These are phyloP conservation scores for Sitta europaea DNA, from an alignment of 2,113 vertebrate genomes.

Conservation along the genomic window DNA sequence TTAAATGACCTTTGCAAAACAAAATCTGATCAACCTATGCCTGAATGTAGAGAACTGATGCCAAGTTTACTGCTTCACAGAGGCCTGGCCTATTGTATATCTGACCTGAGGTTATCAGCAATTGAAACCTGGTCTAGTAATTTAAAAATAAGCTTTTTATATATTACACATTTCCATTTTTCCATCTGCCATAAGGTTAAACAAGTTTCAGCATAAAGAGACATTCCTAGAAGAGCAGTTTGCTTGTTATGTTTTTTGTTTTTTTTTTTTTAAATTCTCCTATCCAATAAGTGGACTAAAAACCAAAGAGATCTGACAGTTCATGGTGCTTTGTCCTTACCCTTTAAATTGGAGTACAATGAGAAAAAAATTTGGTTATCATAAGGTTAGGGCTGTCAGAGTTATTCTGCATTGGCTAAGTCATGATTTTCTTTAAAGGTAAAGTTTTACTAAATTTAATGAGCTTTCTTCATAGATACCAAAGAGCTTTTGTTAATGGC, in stretches of 20 bases:
- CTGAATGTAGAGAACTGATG: background rate
- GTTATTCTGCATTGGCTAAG: background rate
- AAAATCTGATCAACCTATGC: background rate
- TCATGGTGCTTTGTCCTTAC: background rate
- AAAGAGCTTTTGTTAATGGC: background rate
- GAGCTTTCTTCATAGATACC: background rate
- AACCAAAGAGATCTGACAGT: background rate
- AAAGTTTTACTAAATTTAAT: background rate
- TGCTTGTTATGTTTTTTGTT: background rate
- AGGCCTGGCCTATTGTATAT: constrained; percentile 19
- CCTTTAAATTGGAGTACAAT: background rate
- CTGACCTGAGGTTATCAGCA: constrained; percentile 16
- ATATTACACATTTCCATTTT: background rate
- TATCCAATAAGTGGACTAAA: background rate
- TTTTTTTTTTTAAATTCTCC: background rate
- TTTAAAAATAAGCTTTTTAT: constrained; percentile 48
- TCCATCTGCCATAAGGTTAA: background rate
- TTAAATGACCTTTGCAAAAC: constrained; percentile 55
- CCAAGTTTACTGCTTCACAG: constrained; percentile 10
- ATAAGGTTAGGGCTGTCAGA: background rate
- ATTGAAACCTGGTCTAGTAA: constrained; percentile 17
- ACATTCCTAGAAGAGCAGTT: background rate
- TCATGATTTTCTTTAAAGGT: background rate
- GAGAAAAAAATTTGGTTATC: background rate
- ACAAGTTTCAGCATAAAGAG: background rate